Percentiles rank a stretch among this genome's conserved stretches.
Evolutionary conservation across 2,888 invertebrate species (phyloP).

Genomic region (Eumacrocentrus americanus): DNA sequence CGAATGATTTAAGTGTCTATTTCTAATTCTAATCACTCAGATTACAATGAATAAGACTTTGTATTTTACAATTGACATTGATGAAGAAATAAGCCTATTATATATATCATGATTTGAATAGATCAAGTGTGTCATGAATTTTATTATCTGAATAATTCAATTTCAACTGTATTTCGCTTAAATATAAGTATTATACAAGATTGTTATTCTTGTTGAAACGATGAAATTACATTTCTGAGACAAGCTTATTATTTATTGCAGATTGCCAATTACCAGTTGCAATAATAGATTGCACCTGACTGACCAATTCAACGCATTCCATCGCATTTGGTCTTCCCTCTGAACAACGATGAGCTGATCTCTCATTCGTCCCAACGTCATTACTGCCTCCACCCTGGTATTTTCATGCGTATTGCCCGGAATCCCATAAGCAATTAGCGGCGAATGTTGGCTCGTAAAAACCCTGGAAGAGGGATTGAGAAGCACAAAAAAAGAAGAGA

Average conservation of each 20-base stretch:
- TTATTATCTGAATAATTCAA: background rate
- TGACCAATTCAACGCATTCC: slow-evolving; percentile 43
- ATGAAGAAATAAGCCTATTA: background rate
- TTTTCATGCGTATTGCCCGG: slow-evolving; percentile 29
- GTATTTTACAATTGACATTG: background rate
- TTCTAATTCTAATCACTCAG: background rate
- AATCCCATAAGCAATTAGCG: slow-evolving; percentile 32
- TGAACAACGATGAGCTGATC: slow-evolving; percentile 15
- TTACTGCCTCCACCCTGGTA: slow-evolving; percentile 7
- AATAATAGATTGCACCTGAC: slow-evolving; percentile 42
- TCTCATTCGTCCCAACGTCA: slow-evolving; percentile 15
- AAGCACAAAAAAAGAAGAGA: background rate
- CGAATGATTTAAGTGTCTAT: background rate
- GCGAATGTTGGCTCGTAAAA: slow-evolving; percentile 11
- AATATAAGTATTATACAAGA: background rate
- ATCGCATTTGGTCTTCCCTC: slow-evolving; percentile 21
- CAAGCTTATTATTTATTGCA: slow-evolving; percentile 47
- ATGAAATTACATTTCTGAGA: slow-evolving; percentile 45
- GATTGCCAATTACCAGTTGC: slow-evolving; percentile 49
- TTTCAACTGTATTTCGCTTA: no score
- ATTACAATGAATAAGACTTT: background rate
- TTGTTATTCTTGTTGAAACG: slow-evolving; percentile 42
- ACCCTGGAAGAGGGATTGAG: slow-evolving; percentile 8
- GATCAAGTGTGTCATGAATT: background rate
- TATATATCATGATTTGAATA: background rate